Base-by-base conservation (phyloP, 2,888 invertebrate species). In the Ceriagrion tenellum region DNA sequence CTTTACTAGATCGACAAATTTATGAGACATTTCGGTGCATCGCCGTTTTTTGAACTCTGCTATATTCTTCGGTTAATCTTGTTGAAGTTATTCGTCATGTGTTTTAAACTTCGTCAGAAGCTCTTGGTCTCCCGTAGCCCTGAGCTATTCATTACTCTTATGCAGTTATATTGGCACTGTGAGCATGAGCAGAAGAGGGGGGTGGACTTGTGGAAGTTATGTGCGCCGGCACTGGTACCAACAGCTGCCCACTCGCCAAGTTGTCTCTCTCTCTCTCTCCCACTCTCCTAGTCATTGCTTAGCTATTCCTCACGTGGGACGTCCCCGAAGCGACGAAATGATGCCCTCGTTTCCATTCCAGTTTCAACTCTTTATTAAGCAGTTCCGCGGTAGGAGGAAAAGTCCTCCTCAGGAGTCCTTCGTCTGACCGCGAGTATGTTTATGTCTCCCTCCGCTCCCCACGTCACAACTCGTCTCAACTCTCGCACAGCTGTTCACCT, bases 401-500 rank as follows among this genome's bases (percentile, higher is more conserved):
- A 59, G 59, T 59, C 30, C 26, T 81, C 35, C 81, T 81, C 81
- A n/a, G 81, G 26, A 4, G 81, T 81, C 81, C 81, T 81, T 81
- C 35, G 81, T 56, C 90, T 30, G 56, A 59, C 35, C 59, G 23
- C 59, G 56, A 8, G 18, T 8, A 8, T 91, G 59, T 91, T 35
- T 91, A 91, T 59, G 59, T 91, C 90, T 91, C n/a, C 56, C 56
- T 56, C 35, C 20, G 90, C 40, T n/a, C 56, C 30, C 35, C 20
- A 55, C 40, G 6, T 30, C 56, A 35, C 55, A 47, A 23, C 55
- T 20, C 63, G 18, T 40, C 69, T n/a, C 69, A 74, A 35, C 18
- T 55, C 40, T 40, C 63, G 63, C 63, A 91, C 93, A 93, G 93
- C 93, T 93, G 93, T 93, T 93, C 93, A 69, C 93, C 69, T 69